A percentile compares a stretch with the other conserved stretches of the same genome.
These are phyloP conservation scores for Tangara arthus DNA, from an alignment of 2,797 vertebrate genomes.

Conservation along the genomic window DNA sequence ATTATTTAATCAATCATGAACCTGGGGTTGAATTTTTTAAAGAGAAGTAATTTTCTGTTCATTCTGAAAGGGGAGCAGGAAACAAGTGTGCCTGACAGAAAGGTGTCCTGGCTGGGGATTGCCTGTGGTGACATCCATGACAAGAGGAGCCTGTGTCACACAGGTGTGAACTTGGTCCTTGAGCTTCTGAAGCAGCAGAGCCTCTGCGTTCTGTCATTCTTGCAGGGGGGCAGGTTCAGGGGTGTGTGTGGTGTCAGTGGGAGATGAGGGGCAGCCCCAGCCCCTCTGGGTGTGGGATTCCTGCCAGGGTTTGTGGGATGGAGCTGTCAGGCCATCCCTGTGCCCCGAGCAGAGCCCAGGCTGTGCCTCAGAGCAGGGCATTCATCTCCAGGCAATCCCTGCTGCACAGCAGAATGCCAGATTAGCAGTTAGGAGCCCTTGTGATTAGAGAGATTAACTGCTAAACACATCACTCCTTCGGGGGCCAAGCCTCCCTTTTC, in stretches of 20 bases:
- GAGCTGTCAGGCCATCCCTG: neutral
- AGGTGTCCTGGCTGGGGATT: neutral
- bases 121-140: neutral
- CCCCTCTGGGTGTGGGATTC: neutral
- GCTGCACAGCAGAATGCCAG: neutral
- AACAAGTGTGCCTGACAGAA: neutral
- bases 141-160: neutral
- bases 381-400: neutral
- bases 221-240: neutral
- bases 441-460: slow-evolving; percentile 25
- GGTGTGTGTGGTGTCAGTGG: neutral
- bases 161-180: neutral
- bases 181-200: neutral
- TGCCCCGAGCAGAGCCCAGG: neutral
- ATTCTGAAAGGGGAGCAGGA: neutral
- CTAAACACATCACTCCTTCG: neutral
- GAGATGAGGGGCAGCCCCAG: neutral
- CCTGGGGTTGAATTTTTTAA: neutral
- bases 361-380: neutral
- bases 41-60: neutral
- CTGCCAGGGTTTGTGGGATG: neutral
- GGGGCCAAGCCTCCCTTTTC: neutral
- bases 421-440: neutral
- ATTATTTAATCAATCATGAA: neutral
- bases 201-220: neutral